Base-by-base conservation (phyloP, 2,888 invertebrate species). In the Emmelina monodactyla region DNA sequence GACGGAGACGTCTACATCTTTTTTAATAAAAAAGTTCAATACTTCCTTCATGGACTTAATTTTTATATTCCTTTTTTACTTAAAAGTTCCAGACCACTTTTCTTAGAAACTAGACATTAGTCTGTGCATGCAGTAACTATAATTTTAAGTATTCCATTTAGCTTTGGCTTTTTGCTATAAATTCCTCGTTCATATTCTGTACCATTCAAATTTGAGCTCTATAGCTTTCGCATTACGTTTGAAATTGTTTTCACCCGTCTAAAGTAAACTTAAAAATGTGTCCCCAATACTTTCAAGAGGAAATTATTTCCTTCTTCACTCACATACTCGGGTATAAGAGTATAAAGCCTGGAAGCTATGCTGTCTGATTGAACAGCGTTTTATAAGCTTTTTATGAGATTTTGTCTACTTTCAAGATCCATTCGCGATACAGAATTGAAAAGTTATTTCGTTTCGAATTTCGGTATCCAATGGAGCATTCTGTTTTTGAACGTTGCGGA, bases 231-330 rank as follows among this genome's bases (percentile, higher is more conserved):
- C 19, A 19, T 6, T 19, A 19, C 6, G 9, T 6, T 19, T 9
- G 19, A 19, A 6, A 19, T 6, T 19, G 5, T 10, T 4, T 25
- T 25, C n/a, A 10, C 25, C 11, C 9, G 25, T 10, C 4, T 3
- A 25, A 11, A 25, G n/a, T 25, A 25, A 25, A 25, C 25, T 25
- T 25, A 25, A 25, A 25, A 25, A 25, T 25, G 25, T 25, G 25
- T 25, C 25, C n/a, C 11, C n/a, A 25, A 25, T 25, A 25, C 25
- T 25, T 25, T 25, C n/a, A 9, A 42, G 43, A 56, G 58, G 56
- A 59, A 57, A 59, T 59, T 56, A 58, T 9, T 56, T 59, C 58
- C 57, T 58, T 53, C 54, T 49, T 49, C 39, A 47, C 49, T 50
- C 51, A 49, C 52, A 47, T 47, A 46, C 41, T 39, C 13, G 40